Percentiles rank a stretch among this genome's conserved stretches.
Conservation (phyloP, 2,113 vertebrate species). For the Petrocephalus zakoni region DNA sequence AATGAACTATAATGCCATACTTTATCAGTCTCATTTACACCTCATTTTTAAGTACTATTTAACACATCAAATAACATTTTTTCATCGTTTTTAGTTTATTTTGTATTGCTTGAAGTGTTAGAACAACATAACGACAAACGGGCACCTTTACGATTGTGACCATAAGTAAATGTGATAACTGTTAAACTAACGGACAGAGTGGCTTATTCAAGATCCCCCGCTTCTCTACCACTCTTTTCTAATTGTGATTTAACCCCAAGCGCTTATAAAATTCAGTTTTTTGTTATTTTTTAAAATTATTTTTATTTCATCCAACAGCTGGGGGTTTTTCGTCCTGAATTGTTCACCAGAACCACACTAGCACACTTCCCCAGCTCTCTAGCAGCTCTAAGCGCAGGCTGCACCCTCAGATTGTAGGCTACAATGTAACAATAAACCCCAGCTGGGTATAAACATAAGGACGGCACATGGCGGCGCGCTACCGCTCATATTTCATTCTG, state of each 20-base stretch:
- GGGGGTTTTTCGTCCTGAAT: not conserved
- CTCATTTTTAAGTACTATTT: not conserved
- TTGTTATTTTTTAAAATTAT: too few relatives aligned
- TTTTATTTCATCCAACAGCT: not conserved
- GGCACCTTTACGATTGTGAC: not conserved
- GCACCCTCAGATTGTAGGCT: not conserved
- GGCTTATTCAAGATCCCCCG: not conserved
- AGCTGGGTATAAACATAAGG: not conserved
- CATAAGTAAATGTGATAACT: not conserved
- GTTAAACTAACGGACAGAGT: not conserved
- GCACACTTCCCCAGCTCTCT: not conserved
- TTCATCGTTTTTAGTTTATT: not conserved
- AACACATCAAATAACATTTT: not conserved
- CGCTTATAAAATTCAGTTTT: too few relatives aligned
- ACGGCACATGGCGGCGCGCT: not conserved
- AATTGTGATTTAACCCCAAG: too few relatives aligned
- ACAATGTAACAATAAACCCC: not conserved
- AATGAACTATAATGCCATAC: not conserved
- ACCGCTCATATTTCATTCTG: not conserved
- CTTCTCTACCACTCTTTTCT: too few relatives aligned
- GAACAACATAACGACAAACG: not conserved
- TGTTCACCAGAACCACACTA: not conserved
- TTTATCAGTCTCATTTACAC: not conserved
- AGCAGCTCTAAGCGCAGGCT: not conserved
- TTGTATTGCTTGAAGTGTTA: not conserved